Conservation (phyloP, 2,113 vertebrate species). For the Gobio gobio region DNA sequence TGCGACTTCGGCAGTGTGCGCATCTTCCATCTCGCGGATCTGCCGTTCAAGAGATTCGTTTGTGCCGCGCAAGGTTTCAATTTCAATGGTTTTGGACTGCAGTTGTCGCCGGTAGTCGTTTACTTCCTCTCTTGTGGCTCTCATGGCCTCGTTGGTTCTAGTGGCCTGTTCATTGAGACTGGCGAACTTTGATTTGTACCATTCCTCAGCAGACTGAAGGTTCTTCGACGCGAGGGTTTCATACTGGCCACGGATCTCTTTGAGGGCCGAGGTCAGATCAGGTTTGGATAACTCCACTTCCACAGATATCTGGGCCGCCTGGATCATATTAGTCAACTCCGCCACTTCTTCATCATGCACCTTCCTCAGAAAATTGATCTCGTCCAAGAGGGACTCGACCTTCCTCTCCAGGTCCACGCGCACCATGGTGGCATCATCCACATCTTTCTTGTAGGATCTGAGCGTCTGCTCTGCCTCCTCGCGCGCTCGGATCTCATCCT, state of each 20-base stretch:
- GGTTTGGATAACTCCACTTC: slow-evolving; percentile 86
- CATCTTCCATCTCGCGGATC: slow-evolving; percentile 87
- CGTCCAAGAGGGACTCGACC: slow-evolving; percentile 88
- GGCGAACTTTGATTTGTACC: slow-evolving; percentile 93
- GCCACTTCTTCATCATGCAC: slow-evolving; percentile 89
- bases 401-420: slow-evolving; percentile 90
- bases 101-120: slow-evolving; percentile 89
- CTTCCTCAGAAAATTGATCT: slow-evolving; percentile 87
- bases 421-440: slow-evolving; percentile 87
- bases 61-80: slow-evolving; percentile 85
- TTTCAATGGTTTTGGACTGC: slow-evolving; percentile 87
- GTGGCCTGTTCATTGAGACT: slow-evolving; percentile 89
- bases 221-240: slow-evolving; percentile 92
- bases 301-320: slow-evolving; percentile 83
- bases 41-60: slow-evolving; percentile 90
- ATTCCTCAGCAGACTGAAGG: slow-evolving; percentile 92
- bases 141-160: slow-evolving; percentile 87
- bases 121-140: slow-evolving; percentile 87
- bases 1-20: slow-evolving; percentile 79
- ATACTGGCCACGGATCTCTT: slow-evolving; percentile 92
- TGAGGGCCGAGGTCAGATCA: slow-evolving; percentile 88
- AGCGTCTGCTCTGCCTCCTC: slow-evolving; percentile 85
- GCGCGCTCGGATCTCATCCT: slow-evolving; percentile 79
- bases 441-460: slow-evolving; percentile 85
- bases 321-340: slow-evolving; percentile 86